Percentiles rank a stretch among this genome's conserved stretches.
phyloP scores from a whole-genome alignment of 1,140 invertebrate species.

The Bombus soroeensis region DNA sequence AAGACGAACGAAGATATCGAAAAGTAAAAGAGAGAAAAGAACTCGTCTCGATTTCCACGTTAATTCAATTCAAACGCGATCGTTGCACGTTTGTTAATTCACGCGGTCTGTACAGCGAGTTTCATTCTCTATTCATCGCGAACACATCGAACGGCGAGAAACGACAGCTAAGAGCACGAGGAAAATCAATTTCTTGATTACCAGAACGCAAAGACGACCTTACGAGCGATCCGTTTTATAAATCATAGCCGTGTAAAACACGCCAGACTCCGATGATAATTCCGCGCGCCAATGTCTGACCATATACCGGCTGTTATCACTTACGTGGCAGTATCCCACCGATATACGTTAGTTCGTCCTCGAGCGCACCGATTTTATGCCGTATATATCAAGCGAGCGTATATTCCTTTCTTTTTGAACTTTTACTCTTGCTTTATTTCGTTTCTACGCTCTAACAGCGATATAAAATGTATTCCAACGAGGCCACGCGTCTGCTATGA shows the following conservation, averaged over 20 bases:
- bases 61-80: too few relatives aligned
- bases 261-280: slow-evolving; percentile 48
- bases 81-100: too few relatives aligned
- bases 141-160: background rate
- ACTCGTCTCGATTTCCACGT: too few relatives aligned
- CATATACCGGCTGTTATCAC: slow-evolving; percentile 65
- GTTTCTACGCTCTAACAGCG: too few relatives aligned
- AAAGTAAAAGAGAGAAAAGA: background rate
- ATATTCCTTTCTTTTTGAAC: too few relatives aligned
- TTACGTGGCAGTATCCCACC: slow-evolving; percentile 35
- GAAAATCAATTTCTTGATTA: background rate
- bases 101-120: background rate
- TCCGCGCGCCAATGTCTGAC: slow-evolving; percentile 63
- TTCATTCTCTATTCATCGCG: background rate
- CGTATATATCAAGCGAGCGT: background rate
- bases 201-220: background rate
- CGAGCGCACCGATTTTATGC: background rate
- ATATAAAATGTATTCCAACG: background rate
- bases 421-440: background rate
- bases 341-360: background rate
- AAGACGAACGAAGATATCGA: too few relatives aligned
- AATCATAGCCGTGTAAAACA: slow-evolving; percentile 11
- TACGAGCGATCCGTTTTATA: background rate
- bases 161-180: background rate
- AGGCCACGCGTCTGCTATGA: background rate